Evolutionary conservation across 2,797 vertebrate genomes (phyloP), one percentile per base, ranked within the genome.

Genomic region (Mus minutoides): DNA sequence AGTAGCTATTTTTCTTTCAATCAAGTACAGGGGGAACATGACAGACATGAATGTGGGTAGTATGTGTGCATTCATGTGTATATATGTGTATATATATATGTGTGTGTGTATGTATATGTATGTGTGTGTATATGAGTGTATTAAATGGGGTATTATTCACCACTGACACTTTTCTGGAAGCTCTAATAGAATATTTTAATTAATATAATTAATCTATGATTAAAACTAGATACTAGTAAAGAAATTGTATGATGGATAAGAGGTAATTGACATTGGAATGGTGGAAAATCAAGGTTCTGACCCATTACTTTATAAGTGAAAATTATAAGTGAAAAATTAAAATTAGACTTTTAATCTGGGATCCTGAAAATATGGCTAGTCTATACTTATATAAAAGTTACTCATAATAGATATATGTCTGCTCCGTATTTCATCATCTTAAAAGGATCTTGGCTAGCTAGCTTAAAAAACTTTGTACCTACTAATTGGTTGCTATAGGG

Each of bases 401-500:
- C 46, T 84, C 37, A 19, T 37, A 75, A 84, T 34, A 67, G 46
- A 22, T 75, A 79, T 69, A 2, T 82, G 40, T 88, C 91, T 94
- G 37, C 24, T 89, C 80, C 85, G 13, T 77, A 17, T 49, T 37
- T 60, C 71, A 40, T 93, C 80, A 58, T 80, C 14, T 85, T 90
- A 60, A 86, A 71, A 90, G 29, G 82, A 14, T 67, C 91, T 54
- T 60, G 58, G 26, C 24, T 75, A 49, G 31, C 92, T 75, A 49
- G 31, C 92, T 75, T 67, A 6, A 90, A 93, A 89, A 93, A 58
- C 43, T 80, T 90, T 91, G 43, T 40, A 69, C 82, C 56, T 78
- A 21, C 29, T 91, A 56, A 90, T 89, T 69, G 24, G 64, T 95
- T 91, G 82, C 76, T 71, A 86, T 91, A 88, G 95, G 93, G 93